Conservation (phyloP, 2,113 vertebrate genomes). For the Nothocercus julius region DNA sequence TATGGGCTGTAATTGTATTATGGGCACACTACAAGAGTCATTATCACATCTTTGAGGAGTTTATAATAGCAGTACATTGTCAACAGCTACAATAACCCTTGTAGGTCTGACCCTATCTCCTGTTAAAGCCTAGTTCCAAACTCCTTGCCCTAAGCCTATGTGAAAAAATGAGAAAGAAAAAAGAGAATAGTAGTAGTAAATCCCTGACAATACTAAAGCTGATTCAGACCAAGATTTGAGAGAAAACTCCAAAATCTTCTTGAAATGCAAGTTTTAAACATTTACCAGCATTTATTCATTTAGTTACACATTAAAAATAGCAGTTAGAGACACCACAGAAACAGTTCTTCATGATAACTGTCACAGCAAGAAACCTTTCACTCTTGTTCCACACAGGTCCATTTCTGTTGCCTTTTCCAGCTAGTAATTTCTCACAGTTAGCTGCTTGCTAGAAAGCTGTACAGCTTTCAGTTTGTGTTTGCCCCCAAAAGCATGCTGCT, state of each 20-base stretch:
- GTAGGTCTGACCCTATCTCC: not conserved
- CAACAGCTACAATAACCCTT: not conserved
- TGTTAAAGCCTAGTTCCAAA: not conserved
- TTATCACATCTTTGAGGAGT: not conserved
- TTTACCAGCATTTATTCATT: not conserved
- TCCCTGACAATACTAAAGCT: not conserved
- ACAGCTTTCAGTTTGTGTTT: rapidly evolving
- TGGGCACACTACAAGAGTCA: not conserved
- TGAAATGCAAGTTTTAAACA: not conserved
- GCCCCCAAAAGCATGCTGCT: not conserved
- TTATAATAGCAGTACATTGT: not conserved
- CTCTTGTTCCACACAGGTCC: not conserved
- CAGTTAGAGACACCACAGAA: not conserved
- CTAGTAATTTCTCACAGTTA: not conserved
- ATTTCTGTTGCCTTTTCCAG: not conserved
- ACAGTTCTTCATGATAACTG: not conserved
- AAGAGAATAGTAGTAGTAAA: not conserved
- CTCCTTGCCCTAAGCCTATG: not conserved
- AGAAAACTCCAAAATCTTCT: not conserved
- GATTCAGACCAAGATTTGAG: not conserved
- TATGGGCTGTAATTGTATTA: no score
- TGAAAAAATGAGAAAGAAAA: not conserved
- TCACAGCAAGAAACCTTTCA: not conserved
- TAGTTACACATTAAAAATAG: not conserved
- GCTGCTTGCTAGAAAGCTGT: not conserved